Evolutionary conservation across 2,888 invertebrate genomes (phyloP).

Genomic region (Orchesellides sinensis): DNA sequence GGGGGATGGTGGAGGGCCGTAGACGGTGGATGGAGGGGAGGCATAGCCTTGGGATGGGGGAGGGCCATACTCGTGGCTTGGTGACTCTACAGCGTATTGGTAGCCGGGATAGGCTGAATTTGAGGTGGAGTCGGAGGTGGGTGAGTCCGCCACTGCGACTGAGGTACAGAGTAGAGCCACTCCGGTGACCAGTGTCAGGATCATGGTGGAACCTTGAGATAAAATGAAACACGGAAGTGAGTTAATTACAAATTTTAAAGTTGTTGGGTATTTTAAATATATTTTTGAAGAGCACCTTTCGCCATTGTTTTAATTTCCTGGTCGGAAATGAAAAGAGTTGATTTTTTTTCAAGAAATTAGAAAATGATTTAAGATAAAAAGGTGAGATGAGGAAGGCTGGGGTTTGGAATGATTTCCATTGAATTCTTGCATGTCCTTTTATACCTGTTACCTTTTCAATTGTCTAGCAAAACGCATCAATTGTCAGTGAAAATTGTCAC

Average conservation of each 20-base stretch:
- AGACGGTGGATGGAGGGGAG: constrained; percentile 18
- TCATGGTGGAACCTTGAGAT: constrained; percentile 13
- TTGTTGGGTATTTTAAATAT: too few relatives aligned
- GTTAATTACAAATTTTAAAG: too few relatives aligned
- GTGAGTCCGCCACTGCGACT: constrained; percentile 52
- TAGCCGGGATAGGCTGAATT: constrained; percentile 24
- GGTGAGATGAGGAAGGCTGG: constrained; percentile 1
- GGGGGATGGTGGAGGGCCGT: constrained; percentile 47
- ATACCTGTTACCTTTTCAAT: constrained; percentile 14
- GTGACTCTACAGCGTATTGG: constrained; percentile 54
- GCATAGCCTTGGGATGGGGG: constrained; percentile 30
- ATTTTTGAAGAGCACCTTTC: too few relatives aligned
- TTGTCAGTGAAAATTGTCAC: constrained; percentile 25
- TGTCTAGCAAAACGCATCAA: too few relatives aligned
- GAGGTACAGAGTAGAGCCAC: constrained; percentile 35
- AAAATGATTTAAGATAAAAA: constrained; percentile 4
- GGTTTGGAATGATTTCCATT: constrained; percentile 52
- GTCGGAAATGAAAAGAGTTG: neutral
- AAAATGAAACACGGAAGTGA: neutral
- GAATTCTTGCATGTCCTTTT: constrained; percentile 41
- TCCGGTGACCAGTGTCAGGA: neutral
- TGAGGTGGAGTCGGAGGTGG: neutral
- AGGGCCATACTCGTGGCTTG: constrained; percentile 32
- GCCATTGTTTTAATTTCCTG: neutral
- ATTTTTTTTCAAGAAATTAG: neutral